Evolutionary conservation across 2,797 vertebrate genomes (phyloP), one percentile per base, ranked within the genome.

Genomic region (Neosalanx taihuensis): DNA sequence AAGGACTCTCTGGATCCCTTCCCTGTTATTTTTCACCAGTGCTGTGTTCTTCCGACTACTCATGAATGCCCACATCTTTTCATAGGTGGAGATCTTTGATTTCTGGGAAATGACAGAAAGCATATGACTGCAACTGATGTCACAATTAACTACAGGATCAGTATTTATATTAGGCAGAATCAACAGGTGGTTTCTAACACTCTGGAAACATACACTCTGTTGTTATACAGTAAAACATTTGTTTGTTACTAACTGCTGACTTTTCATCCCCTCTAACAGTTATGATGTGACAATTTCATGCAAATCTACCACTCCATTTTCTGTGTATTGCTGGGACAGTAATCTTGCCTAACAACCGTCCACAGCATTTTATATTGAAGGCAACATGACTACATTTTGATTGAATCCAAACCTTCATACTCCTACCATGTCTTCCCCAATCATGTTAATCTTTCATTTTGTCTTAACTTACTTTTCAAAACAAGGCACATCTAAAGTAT

Each of bases 31-130:
- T 85, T 96, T 96, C 69, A 99, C 93, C 88, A 99, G 84, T 0
- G 96, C 95, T 0, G 96, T 98, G 89, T 97, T 97, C 87, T 97
- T 96, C 81, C 98, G 89, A 86, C 96, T 97, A 91, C 96, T 97
- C 98, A 99, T 99, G 85, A 99, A 98, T 0, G 97, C 97, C 98
- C 98, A 99, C 98, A 99, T 99, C 88, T 99, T 99, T 89, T 99
- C 98, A 6, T 99, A 99, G 0, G 96, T 99, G 0, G 98, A 98
- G 85, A 99, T 99, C 78, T 96, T 98, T 0, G 98, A 99, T 93
- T 99, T 99, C 98, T 99, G 90, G 72, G 76, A 67, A 74, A 66
- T 63, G n/a, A 77, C 17, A 62, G 18, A 20, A 15, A 61, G 6
- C 62, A 64, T 64, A 17, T 56, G 18, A 17, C 51, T 17, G 6